Evolutionary conservation across 2,888 invertebrate genomes (phyloP).

Genomic region (Pristionchus maxplancki): DNA sequence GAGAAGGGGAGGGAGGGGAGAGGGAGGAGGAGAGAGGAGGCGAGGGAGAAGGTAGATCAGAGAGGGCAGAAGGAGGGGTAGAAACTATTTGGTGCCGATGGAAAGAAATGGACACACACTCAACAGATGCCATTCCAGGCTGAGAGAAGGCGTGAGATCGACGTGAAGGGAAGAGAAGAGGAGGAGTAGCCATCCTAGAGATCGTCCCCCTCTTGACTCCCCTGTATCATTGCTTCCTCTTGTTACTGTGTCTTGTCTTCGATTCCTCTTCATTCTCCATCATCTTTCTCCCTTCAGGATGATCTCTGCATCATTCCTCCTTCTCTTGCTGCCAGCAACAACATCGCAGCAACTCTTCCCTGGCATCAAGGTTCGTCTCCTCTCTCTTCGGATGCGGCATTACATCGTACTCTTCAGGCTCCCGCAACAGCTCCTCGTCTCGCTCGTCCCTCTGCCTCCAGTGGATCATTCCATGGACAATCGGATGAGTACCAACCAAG

Average conservation of each 20-base stretch:
- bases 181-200: neutral
- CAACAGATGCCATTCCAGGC: slow-evolving; percentile 11
- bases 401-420: neutral
- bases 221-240: neutral
- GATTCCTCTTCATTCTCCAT: neutral
- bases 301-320: neutral
- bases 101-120: slow-evolving; percentile 26
- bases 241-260: neutral
- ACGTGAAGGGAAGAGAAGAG: neutral
- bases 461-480: slow-evolving; percentile 38
- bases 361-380: neutral
- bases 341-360: slow-evolving; percentile 23
- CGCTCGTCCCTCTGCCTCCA: slow-evolving; percentile 41
- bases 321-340: neutral
- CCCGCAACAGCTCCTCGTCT: slow-evolving; percentile 26
- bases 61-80: neutral
- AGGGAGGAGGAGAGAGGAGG: neutral
- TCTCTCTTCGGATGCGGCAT: neutral
- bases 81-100: slow-evolving; percentile 41
- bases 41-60: neutral
- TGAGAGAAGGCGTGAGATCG: slow-evolving; percentile 14
- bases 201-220: neutral
- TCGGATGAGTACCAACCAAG: neutral
- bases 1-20: neutral
- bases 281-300: neutral